Percentiles rank a stretch among this genome's conserved stretches.
Evolutionary conservation across 2,888 invertebrate species (phyloP).

Genomic region (Conomelus anceps): DNA sequence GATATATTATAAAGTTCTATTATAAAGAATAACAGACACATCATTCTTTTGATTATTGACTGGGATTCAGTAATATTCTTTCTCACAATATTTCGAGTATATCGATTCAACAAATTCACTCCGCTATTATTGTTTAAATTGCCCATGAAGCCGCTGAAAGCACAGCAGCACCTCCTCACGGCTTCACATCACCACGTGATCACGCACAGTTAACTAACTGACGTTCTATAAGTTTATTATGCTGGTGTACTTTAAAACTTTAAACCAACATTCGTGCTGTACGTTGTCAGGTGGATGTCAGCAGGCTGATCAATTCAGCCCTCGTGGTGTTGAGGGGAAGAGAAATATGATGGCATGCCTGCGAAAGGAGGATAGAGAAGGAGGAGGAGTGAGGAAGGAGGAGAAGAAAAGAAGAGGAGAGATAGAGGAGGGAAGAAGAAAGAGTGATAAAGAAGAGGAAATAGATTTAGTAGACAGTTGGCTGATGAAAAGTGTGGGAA

Average conservation of each 20-base stretch:
- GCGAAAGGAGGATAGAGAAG: not conserved
- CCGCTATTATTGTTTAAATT: not conserved
- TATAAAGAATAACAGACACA: no score
- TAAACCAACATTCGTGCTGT: not conserved
- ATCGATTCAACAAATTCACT: not conserved
- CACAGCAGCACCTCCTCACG: not conserved
- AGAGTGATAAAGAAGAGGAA: not conserved
- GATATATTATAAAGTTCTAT: no score
- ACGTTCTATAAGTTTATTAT: not conserved
- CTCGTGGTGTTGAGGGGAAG: no score
- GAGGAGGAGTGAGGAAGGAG: not conserved
- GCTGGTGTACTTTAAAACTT: not conserved
- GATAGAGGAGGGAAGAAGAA: not conserved
- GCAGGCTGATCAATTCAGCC: not conserved
- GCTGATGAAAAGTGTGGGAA: not conserved
- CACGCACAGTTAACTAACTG: not conserved
- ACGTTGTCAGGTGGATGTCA: not conserved
- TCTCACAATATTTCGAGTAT: no score
- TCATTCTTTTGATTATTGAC: no score
- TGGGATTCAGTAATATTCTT: no score
- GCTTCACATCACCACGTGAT: not conserved
- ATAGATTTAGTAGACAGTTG: not conserved
- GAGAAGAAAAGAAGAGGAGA: not conserved
- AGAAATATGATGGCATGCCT: not conserved
- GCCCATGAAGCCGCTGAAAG: not conserved